Percentiles rank a stretch among this genome's conserved stretches.
phyloP scores from a whole-genome alignment of 2,797 vertebrate species.

The Enteromius paludinosus region DNA sequence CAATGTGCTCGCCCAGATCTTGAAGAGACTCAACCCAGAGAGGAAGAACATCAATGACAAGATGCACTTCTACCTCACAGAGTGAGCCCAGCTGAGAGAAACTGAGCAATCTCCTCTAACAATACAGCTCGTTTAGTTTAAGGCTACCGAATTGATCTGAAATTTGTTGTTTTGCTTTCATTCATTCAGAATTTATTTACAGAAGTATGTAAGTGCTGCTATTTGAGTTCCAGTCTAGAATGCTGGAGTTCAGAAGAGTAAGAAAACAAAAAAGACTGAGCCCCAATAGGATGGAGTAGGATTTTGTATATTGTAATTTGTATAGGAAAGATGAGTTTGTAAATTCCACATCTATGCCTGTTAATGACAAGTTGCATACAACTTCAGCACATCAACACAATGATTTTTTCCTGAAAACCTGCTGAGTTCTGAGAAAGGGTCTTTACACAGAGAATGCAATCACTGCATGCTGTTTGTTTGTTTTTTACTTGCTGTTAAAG shows the following conservation, averaged over 20 bases:
- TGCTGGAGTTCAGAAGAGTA: not conserved
- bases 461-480: not conserved
- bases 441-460: not conserved
- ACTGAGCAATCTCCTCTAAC: not conserved
- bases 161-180: not conserved
- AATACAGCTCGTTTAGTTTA: not conserved
- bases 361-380: not conserved
- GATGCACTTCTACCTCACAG: slow-evolving; percentile 95
- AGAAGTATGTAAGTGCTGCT: not conserved
- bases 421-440: not conserved
- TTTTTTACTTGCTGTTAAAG: not conserved
- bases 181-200: not conserved
- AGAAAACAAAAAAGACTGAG: not conserved
- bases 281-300: not conserved
- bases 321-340: not conserved
- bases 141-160: not conserved
- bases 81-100: slow-evolving; percentile 70
- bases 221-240: not conserved
- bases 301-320: not conserved
- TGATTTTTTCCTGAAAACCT: not conserved
- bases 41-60: slow-evolving; percentile 91
- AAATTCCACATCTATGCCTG: not conserved
- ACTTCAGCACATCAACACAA: too few species aligned
- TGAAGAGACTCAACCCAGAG: slow-evolving; percentile 92
- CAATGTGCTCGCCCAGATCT: slow-evolving; percentile 92